Evolutionary conservation across 2,113 vertebrate genomes (phyloP).

Genomic region (Mionectes macconnelli): DNA sequence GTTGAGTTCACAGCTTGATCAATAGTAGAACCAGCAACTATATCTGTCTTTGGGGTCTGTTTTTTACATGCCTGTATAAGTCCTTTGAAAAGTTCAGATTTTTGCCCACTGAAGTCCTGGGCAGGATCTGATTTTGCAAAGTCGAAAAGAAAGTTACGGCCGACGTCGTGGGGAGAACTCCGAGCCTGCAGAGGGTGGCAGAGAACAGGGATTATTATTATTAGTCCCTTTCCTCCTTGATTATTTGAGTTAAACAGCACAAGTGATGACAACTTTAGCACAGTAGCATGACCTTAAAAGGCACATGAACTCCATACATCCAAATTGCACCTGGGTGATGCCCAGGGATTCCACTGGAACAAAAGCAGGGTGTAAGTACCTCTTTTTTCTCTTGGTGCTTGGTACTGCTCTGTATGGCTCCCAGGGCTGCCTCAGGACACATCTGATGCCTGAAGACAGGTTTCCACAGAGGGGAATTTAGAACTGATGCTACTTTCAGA

Average conservation of each 20-base stretch:
- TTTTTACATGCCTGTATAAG: slow-evolving; percentile 88
- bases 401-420: slow-evolving; percentile 18
- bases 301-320: rapidly evolving
- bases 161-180: slow-evolving; percentile 70
- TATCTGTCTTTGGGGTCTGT: slow-evolving; percentile 87
- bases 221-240: background rate
- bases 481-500: slow-evolving; percentile 83
- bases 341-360: background rate
- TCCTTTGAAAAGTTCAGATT: slow-evolving; percentile 86
- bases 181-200: slow-evolving; percentile 68
- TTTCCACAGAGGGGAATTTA: slow-evolving; percentile 92
- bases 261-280: background rate
- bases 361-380: slow-evolving; percentile 46
- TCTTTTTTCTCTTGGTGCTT: slow-evolving; percentile 44
- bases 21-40: slow-evolving; percentile 85
- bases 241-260: background rate
- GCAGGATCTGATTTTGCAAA: slow-evolving; percentile 91
- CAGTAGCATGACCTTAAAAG: background rate
- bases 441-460: slow-evolving; percentile 89
- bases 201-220: background rate
- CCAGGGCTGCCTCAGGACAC: slow-evolving; percentile 58
- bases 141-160: slow-evolving; percentile 84
- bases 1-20: slow-evolving; percentile 96
- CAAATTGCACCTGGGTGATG: background rate
- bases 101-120: slow-evolving; percentile 80